Base-by-base conservation (phyloP, 1,140 invertebrate genomes). In the Scylla paramamosain region DNA sequence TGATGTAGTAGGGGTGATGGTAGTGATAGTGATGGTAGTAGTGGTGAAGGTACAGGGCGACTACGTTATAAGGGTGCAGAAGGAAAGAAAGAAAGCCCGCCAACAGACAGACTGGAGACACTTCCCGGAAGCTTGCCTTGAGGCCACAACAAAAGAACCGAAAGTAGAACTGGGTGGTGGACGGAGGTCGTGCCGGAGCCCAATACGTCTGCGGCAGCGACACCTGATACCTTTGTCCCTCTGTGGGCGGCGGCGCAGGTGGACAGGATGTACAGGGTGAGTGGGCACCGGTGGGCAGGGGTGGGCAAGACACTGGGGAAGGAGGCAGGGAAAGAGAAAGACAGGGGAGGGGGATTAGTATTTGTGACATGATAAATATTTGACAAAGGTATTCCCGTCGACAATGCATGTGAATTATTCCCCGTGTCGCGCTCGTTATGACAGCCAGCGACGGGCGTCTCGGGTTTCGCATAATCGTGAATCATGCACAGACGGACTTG, bases 381-480 rank as follows among this genome's bases (percentile, higher is more conserved):
- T 77, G 6, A 77, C 67, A 7, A 77, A 77, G 67, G 67, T n/a
- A 77, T 77, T 77, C 25, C 67, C 6, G 67, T 77, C 67, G 67
- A 7, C 67, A 77, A 77, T 77, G 67, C 67, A 77, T 1, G 0
- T n/a, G 67, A 77, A 77, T 77, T n/a, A 77, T 77, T 77, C 25
- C 25, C n/a, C 10, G 52, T 77, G n/a, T 77, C 67, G 20, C n/a
- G 67, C 67, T 77, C 16, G 20, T 77, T 77, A n/a, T n/a, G 67
- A n/a, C 67, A 8, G 67, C 20, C 67, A n/a, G 67, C 67, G 67
- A 77, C 20, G 20, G 67, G 67, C 20, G 67, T 77, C 67, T 77
- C 67, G 67, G 67, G 67, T 77, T 77, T 77, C 67, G 67, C 20
- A n/a, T 77, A 77, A 77, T 77, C 67, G 20, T 77, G 67, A 77